phyloP scores from a whole-genome alignment of 1,140 invertebrate species.

The Solen grandis region DNA sequence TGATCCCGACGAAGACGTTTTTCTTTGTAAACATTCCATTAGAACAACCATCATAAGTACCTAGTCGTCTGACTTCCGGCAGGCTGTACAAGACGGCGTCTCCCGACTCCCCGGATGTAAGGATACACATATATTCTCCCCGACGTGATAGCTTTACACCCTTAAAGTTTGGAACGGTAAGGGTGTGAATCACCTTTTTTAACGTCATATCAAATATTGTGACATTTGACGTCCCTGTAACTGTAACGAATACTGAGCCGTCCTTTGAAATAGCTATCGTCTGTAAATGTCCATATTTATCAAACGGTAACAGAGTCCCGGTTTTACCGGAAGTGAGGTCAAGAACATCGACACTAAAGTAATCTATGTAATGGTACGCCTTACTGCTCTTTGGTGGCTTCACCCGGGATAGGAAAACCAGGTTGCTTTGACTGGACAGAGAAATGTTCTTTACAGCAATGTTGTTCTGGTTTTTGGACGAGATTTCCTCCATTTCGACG shows the following conservation, averaged over 20 bases:
- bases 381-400: conserved; percentile 46
- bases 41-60: conserved; percentile 15
- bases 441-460: conserved; percentile 41
- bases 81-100: conserved; percentile 14
- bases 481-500: conserved; percentile 49
- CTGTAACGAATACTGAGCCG: conserved; percentile 21
- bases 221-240: conserved; percentile 7
- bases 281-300: conserved; percentile 40
- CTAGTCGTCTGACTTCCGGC: conserved; percentile 2
- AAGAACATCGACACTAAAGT: conserved; percentile 39
- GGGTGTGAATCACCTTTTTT: conserved; percentile 1
- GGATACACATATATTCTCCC: conserved; percentile 42
- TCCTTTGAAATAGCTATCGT: conserved; percentile 36
- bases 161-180: conserved; percentile 24
- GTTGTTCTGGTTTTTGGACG: conserved; percentile 34
- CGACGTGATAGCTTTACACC: conserved; percentile 19
- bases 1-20: conserved; percentile 40
- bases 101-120: conserved; percentile 5
- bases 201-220: conserved; percentile 21
- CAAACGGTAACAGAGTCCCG: conserved; percentile 39
- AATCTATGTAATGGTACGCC: conserved; percentile 55
- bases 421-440: conserved; percentile 45
- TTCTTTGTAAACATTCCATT: conserved; percentile 44
- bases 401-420: conserved; percentile 36
- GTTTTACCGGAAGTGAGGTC: conserved; percentile 39